phyloP scores from a whole-genome alignment of 2,797 vertebrate species.

The Distichodus sexfasciatus region DNA sequence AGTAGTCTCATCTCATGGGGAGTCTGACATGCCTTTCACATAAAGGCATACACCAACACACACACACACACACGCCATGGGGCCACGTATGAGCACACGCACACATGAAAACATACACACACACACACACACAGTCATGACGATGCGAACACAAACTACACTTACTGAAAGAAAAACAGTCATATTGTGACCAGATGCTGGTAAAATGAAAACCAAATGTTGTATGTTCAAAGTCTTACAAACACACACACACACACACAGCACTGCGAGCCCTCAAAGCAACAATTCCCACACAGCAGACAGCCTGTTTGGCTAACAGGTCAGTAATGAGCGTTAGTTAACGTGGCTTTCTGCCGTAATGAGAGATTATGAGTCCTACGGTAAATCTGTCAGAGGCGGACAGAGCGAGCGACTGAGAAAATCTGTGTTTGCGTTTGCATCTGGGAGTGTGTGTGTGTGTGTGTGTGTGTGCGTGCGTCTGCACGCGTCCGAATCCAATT shows the following conservation, averaged over 20 bases:
- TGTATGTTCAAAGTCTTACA: constrained; percentile 51
- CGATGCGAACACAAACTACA: constrained; percentile 27
- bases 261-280: constrained; percentile 8
- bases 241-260: constrained; percentile 4
- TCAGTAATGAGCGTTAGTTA: constrained; percentile 68
- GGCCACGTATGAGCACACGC: neutral
- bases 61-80: neutral
- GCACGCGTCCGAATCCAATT: too few species aligned
- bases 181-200: constrained; percentile 70
- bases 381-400: constrained; percentile 51
- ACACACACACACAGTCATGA: constrained; percentile 7
- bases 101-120: neutral
- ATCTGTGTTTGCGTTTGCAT: neutral
- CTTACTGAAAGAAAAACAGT: constrained; percentile 31
- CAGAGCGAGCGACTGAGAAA: neutral
- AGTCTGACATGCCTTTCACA: constrained; percentile 31
- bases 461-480: neutral
- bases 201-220: constrained; percentile 74
- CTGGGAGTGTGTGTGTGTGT: neutral
- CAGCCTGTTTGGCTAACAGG: constrained; percentile 51
- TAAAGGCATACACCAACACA: constrained; percentile 12
- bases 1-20: constrained; percentile 26
- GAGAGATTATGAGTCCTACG: constrained; percentile 55
- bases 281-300: constrained; percentile 18
- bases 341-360: constrained; percentile 57